Evolutionary conservation across 2,888 invertebrate genomes (phyloP).

Genomic region (Monoplex corrugatus): DNA sequence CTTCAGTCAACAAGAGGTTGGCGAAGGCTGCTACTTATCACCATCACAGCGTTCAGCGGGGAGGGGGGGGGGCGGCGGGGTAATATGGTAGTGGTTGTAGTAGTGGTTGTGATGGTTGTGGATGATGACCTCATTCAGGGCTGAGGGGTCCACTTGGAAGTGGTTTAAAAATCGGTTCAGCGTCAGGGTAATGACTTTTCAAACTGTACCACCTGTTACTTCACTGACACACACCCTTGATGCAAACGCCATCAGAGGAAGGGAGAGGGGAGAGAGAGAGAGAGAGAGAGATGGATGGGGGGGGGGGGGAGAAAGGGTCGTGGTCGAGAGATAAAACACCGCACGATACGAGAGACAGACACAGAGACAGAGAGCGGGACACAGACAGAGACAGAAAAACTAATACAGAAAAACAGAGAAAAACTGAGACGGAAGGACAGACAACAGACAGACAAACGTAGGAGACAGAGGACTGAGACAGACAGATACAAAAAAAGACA

Average conservation of each 20-base stretch:
- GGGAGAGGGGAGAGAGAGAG: background rate
- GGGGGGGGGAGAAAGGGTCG: background rate
- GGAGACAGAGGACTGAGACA: background rate
- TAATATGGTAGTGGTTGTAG: no score
- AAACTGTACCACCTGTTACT: background rate
- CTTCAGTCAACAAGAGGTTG: no score
- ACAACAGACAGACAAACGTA: background rate
- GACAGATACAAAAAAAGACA: background rate
- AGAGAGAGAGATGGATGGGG: background rate
- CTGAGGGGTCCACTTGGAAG: no score
- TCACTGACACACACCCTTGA: background rate
- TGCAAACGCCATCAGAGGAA: no score
- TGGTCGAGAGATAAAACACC: no score
- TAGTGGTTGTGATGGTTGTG: no score
- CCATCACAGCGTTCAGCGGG: no score
- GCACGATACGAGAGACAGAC: background rate
- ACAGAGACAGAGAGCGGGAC: background rate
- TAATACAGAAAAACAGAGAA: background rate
- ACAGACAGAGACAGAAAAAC: background rate
- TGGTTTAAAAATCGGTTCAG: no score
- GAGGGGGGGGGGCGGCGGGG: no score
- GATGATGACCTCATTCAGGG: no score
- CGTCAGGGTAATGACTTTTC: no score
- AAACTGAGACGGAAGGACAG: background rate
- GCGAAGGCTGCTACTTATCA: no score